These are phyloP conservation scores for Dendrolimus punctatus DNA, from an alignment of 1,140 invertebrate species.

Conservation along the genomic window DNA sequence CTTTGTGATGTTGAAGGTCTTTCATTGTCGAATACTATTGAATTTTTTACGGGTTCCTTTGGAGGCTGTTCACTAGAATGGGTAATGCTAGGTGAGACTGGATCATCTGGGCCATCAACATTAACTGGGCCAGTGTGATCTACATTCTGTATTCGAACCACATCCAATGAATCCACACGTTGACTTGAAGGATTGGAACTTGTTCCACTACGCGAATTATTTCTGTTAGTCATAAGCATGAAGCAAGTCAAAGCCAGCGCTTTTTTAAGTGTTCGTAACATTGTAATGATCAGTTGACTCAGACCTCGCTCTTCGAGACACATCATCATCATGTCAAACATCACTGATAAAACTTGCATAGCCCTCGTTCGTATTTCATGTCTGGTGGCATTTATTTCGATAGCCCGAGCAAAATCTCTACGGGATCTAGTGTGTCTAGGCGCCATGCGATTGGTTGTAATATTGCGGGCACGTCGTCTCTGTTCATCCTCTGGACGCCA, in stretches of 20 bases:
- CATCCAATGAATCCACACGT: slow-evolving; percentile 36
- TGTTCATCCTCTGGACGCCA: slow-evolving; percentile 50
- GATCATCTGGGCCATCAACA: slow-evolving; percentile 47
- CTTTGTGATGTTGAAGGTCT: slow-evolving; percentile 7
- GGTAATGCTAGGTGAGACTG: slow-evolving; percentile 10
- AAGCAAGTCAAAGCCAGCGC: slow-evolving; percentile 63
- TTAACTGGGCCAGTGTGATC: slow-evolving; percentile 50
- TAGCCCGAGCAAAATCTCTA: slow-evolving; percentile 40
- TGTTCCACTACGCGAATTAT: slow-evolving; percentile 24
- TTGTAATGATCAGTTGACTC: slow-evolving; percentile 60
- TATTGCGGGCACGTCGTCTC: slow-evolving; percentile 34
- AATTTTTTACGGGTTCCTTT: background rate
- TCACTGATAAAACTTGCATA: slow-evolving; percentile 62
- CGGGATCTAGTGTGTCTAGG: slow-evolving; percentile 38
- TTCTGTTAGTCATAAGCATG: slow-evolving; percentile 58
- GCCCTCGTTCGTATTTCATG: slow-evolving; percentile 64
- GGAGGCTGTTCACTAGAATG: background rate
- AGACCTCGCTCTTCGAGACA: slow-evolving; percentile 60
- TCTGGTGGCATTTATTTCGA: slow-evolving; percentile 57
- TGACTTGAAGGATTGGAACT: slow-evolving; percentile 24
- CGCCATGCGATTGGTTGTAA: slow-evolving; percentile 32
- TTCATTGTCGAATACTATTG: background rate
- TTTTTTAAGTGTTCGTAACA: slow-evolving; percentile 62
- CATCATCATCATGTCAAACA: slow-evolving; percentile 71
- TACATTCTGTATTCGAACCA: slow-evolving; percentile 48